A percentile compares a stretch with the other conserved stretches of the same genome.
Conservation (phyloP, 2,888 invertebrate species). For the Plebejus argus region DNA sequence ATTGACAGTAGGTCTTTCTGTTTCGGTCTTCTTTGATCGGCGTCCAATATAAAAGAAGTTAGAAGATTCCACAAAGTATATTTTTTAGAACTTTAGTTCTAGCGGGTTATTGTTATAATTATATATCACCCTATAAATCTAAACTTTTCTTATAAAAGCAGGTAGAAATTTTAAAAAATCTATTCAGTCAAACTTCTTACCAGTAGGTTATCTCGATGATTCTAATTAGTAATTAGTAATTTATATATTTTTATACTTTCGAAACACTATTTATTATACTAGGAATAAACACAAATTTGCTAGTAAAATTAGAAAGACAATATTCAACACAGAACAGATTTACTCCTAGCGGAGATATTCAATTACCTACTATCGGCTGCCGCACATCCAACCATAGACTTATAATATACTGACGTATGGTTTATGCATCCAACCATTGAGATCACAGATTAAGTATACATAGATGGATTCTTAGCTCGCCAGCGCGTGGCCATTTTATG, state of each 20-base stretch:
- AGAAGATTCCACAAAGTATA: not conserved
- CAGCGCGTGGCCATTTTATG: no score
- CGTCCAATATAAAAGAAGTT: not conserved
- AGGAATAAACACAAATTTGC: not conserved
- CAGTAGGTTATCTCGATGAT: not conserved
- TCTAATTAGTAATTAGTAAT: not conserved
- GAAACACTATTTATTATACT: not conserved
- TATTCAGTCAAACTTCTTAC: not conserved
- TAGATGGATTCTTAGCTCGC: no score
- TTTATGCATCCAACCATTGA: no score
- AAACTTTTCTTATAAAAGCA: not conserved
- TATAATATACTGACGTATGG: no score
- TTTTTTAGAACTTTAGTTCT: not conserved
- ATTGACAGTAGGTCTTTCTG: slow-evolving; percentile 66
- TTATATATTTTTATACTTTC: not conserved
- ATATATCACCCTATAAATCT: not conserved
- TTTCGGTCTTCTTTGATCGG: slow-evolving; percentile 43
- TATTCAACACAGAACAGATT: no score
- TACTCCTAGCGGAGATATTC: no score
- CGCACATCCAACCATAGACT: no score
- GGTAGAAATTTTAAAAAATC: not conserved
- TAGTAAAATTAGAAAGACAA: not conserved
- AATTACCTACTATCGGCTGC: no score
- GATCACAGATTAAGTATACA: no score
- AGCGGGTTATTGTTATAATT: not conserved